Percentiles rank a stretch among this genome's conserved stretches.
Conservation (phyloP, 2,888 invertebrate genomes). For the Lasioglossum lativentre region DNA sequence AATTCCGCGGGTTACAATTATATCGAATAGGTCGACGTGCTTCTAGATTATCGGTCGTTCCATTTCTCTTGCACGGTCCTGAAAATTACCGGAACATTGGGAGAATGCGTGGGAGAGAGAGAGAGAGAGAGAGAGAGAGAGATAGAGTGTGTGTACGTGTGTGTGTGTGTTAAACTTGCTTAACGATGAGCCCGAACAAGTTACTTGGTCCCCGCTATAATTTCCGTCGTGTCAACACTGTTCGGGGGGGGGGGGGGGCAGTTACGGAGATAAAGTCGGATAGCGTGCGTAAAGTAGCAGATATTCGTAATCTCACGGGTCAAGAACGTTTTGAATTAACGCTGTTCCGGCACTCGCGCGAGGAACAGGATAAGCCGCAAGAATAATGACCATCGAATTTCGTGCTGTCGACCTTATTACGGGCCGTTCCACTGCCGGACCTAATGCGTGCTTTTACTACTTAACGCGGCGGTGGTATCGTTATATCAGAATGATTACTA, state of each 20-base stretch:
- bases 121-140: too few relatives aligned
- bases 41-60: background rate
- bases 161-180: slow-evolving; percentile 12
- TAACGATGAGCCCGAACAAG: slow-evolving; percentile 27
- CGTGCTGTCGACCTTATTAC: slow-evolving; percentile 38
- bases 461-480: slow-evolving; percentile 37
- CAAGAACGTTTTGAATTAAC: slow-evolving; percentile 43
- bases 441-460: slow-evolving; percentile 48
- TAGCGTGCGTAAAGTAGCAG: slow-evolving; percentile 29
- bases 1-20: background rate
- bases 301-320: slow-evolving; percentile 36
- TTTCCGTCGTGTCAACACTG: slow-evolving; percentile 29
- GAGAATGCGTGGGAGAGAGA: background rate
- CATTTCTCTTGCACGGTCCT: background rate
- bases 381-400: slow-evolving; percentile 49
- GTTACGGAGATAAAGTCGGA: slow-evolving; percentile 18
- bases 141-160: background rate
- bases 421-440: slow-evolving; percentile 30
- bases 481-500: slow-evolving; percentile 25
- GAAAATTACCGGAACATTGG: slow-evolving; percentile 8
- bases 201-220: slow-evolving; percentile 2
- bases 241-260: background rate
- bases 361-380: slow-evolving; percentile 29
- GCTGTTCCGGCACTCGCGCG: slow-evolving; percentile 34
- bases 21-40: background rate